Evolutionary conservation across 1,140 invertebrate genomes (phyloP).

Genomic region (Fopius arisanus): DNA sequence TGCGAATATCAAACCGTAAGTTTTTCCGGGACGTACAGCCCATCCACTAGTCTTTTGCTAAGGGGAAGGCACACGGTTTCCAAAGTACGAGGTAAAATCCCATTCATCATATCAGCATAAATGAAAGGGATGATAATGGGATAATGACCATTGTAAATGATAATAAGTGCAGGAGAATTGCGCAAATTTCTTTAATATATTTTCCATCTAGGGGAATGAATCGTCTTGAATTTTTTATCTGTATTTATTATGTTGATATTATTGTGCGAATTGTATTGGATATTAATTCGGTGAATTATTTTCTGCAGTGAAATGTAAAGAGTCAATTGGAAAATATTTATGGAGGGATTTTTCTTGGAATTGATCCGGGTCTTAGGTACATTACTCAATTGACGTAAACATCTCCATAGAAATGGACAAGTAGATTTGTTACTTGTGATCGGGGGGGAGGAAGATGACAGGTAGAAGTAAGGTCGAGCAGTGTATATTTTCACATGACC

Average conservation of each 20-base stretch:
- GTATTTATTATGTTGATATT: no score
- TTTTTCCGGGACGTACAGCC: conserved; percentile 23
- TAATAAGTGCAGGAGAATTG: not conserved
- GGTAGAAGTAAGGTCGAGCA: not conserved
- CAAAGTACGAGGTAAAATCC: conserved; percentile 41
- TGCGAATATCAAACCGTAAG: conserved; percentile 20
- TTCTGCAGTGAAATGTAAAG: no score
- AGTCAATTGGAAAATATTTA: not conserved
- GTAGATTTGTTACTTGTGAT: not conserved
- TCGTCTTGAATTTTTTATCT: not conserved
- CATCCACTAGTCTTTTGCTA: not conserved
- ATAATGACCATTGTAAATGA: conserved; percentile 35
- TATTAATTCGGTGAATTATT: not conserved
- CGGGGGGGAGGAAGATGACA: not conserved
- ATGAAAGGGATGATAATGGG: conserved; percentile 39
- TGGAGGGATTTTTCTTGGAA: not conserved
- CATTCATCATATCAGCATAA: conserved; percentile 48
- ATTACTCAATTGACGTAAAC: not conserved
- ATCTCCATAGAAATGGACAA: not conserved
- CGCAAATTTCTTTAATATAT: conserved; percentile 4
- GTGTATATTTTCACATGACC: conserved; percentile 13
- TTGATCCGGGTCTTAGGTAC: not conserved
- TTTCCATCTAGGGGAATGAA: not conserved
- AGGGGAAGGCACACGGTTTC: conserved; percentile 42
- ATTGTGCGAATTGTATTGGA: no score